These are phyloP conservation scores for Pseudopipra pipra DNA, from an alignment of 2,113 vertebrate species.

Conservation along the genomic window DNA sequence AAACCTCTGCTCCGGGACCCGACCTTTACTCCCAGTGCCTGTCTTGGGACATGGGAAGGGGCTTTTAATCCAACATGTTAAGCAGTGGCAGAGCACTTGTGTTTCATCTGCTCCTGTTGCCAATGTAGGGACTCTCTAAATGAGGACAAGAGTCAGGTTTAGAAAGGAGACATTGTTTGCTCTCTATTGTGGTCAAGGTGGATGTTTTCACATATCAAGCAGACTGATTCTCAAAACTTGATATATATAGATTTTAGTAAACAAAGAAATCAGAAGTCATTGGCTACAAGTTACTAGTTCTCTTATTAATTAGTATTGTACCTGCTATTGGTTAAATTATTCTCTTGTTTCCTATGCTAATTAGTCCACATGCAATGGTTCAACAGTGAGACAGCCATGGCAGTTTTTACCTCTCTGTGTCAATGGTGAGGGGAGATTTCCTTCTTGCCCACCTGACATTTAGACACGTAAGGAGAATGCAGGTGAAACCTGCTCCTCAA, in stretches of 20 bases:
- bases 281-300: not conserved
- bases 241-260: not conserved
- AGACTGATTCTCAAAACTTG: not conserved
- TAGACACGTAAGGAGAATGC: not conserved
- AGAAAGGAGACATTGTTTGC: not conserved
- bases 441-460: not conserved
- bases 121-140: not conserved
- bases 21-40: rapidly evolving
- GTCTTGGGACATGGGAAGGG: not conserved
- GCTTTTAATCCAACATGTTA: rapidly evolving
- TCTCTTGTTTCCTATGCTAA: too few species aligned
- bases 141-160: not conserved
- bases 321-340: not conserved
- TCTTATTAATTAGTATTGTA: not conserved
- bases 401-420: not conserved
- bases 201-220: not conserved
- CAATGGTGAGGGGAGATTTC: not conserved
- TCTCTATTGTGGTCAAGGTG: too few species aligned
- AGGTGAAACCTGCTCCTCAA: too few species aligned
- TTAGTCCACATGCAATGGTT: not conserved
- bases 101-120: not conserved
- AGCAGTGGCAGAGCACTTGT: rapidly evolving
- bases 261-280: not conserved
- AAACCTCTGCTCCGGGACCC: not conserved
- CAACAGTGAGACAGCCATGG: too few species aligned